Percentiles rank a stretch among this genome's conserved stretches.
phyloP scores from a whole-genome alignment of 2,888 invertebrate genomes.

The Pachymerium ferrugineum region DNA sequence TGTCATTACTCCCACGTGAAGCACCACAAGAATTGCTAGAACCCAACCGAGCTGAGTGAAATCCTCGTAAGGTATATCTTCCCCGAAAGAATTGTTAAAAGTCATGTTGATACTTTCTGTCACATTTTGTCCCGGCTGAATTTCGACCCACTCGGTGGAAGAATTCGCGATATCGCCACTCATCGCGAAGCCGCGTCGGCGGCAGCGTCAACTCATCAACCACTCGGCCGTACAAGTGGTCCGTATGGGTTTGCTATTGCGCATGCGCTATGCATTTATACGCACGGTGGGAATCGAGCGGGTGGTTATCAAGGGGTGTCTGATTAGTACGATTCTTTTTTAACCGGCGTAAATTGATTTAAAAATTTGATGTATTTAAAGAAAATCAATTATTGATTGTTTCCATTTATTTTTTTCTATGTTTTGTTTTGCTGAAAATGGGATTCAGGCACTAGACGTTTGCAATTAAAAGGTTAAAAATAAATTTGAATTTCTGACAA shows the following conservation, averaged over 20 bases:
- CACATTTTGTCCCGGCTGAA: background rate
- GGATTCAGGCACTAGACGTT: background rate
- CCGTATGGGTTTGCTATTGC: background rate
- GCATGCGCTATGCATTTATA: background rate
- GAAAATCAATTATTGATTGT: background rate
- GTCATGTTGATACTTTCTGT: background rate
- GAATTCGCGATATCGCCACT: background rate
- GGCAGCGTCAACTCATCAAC: constrained; percentile 17
- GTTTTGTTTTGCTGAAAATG: background rate
- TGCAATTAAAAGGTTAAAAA: background rate
- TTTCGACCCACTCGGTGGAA: background rate
- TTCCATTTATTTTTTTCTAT: background rate
- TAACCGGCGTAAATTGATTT: background rate
- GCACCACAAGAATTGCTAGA: constrained; percentile 42
- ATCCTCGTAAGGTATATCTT: background rate
- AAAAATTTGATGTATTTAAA: background rate
- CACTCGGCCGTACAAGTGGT: constrained; percentile 5
- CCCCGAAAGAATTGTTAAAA: background rate
- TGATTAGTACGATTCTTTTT: background rate
- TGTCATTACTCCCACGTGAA: constrained; percentile 46
- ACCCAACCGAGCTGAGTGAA: constrained; percentile 41
- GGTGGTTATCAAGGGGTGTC: background rate
- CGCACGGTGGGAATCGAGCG: constrained; percentile 4
- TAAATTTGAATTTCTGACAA: background rate
- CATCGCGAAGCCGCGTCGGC: constrained; percentile 14